Evolutionary conservation across 2,888 invertebrate species (phyloP).

Genomic region (Macropis europaea): DNA sequence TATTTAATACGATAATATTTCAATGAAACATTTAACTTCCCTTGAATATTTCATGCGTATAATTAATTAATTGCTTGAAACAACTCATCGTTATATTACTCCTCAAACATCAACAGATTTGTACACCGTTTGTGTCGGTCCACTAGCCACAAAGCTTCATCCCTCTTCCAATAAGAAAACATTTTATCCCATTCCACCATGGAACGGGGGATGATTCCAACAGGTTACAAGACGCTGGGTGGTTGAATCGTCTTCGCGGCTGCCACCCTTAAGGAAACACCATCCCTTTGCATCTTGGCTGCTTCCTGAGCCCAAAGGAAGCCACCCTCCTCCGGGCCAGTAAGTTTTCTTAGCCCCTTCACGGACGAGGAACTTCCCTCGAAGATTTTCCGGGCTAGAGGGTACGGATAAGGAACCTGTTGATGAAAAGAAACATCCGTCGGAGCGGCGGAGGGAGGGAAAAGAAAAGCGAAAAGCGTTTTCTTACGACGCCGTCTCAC

Average conservation of each 20-base stretch:
- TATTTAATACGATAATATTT: too few relatives aligned
- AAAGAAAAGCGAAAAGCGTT: conserved; percentile 54
- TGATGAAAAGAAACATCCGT: conserved; percentile 63
- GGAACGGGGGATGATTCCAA: conserved; percentile 72
- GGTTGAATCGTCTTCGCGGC: conserved; percentile 48
- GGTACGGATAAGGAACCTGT: conserved; percentile 71
- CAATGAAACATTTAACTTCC: too few relatives aligned
- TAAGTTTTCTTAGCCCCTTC: conserved; percentile 67
- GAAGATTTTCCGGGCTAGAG: conserved; percentile 71
- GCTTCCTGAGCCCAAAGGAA: conserved; percentile 57
- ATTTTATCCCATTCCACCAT: conserved; percentile 53
- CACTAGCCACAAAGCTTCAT: not conserved
- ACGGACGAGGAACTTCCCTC: conserved; percentile 58
- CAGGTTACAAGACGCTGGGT: conserved; percentile 74
- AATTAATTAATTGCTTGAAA: too few relatives aligned
- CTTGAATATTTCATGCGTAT: too few relatives aligned
- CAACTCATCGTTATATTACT: too few relatives aligned
- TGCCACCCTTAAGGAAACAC: conserved; percentile 50
- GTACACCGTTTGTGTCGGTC: not conserved
- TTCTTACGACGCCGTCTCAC: conserved; percentile 61
- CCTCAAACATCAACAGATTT: too few relatives aligned
- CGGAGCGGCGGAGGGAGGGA: conserved; percentile 19
- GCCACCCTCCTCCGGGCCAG: conserved; percentile 32
- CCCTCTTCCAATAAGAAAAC: conserved; percentile 36
- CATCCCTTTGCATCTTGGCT: conserved; percentile 52